These are phyloP conservation scores for Orchesella flavescens DNA, from an alignment of 2,888 invertebrate genomes.

Conservation along the genomic window DNA sequence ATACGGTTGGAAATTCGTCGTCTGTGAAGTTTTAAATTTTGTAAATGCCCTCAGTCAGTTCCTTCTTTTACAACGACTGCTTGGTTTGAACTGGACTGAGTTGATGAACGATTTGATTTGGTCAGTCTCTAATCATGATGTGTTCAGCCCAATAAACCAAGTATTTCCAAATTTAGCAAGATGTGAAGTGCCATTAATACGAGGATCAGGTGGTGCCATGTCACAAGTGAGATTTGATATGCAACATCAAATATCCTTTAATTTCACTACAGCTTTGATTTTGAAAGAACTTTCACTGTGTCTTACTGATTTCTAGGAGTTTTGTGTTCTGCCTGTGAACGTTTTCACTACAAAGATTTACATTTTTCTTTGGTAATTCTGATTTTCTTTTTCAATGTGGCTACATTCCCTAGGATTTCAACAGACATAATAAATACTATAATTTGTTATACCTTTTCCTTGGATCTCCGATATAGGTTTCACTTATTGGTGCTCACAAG, in stretches of 20 bases:
- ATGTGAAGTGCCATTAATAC: conserved; percentile 40
- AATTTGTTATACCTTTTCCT: neutral
- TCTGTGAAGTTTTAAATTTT: conserved; percentile 58
- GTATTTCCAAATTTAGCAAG: conserved; percentile 55
- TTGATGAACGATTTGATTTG: conserved; percentile 42
- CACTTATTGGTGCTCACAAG: conserved; percentile 22
- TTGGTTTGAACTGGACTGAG: conserved; percentile 2
- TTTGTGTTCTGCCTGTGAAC: conserved; percentile 64
- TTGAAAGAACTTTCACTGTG: too few species aligned
- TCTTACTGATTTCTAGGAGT: neutral
- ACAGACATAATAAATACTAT: too few species aligned
- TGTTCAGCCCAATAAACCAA: conserved; percentile 11
- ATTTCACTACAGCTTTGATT: neutral
- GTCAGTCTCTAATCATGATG: conserved; percentile 33
- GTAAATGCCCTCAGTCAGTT: conserved; percentile 45
- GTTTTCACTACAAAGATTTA: conserved; percentile 62
- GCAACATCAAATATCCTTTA: too few species aligned
- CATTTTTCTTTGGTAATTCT: conserved; percentile 62
- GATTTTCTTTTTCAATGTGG: neutral
- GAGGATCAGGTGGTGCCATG: neutral
- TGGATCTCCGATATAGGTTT: conserved; percentile 32
- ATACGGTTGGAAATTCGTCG: conserved; percentile 51
- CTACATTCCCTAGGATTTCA: too few species aligned
- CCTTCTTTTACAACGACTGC: conserved; percentile 11
- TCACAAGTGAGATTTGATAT: too few species aligned